Evolutionary conservation across 1,140 invertebrate genomes (phyloP), one percentile per base, ranked within the genome.

Genomic region (Drosophila sucinea): DNA sequence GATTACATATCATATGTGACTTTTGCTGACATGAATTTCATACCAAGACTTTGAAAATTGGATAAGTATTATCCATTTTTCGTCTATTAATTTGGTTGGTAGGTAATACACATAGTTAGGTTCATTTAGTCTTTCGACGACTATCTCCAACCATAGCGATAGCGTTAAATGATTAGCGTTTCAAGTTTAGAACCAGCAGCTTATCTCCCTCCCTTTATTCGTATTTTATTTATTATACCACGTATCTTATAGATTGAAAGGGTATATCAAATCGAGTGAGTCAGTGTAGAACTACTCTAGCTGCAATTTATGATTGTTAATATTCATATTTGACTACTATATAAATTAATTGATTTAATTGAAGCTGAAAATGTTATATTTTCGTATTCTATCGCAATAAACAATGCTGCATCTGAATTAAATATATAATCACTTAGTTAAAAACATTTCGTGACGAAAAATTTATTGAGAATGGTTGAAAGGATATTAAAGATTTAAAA

Each of bases 111-210:
- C 8, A 25, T 10, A 51, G 44, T 27, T 35, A 5, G 29, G 6
- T 4, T 58, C 4, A 35, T 17, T 4, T 10, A 29, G 4, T 1
- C 56, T 35, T 58, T 32, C 4, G 29, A 60, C 40, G 41, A 33
- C 40, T 17, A 30, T 35, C 32, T 44, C n/a, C 3, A 3, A 64
- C 35, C 38, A 8, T 1, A 51, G 57, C 23, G 61, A 65, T 67
- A 60, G 56, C 38, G 23, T 57, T 55, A 23, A 44, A 57, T 68
- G 73, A 75, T 75, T 75, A 68, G 56, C 56, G 75, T 68, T 47
- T 44, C 57, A 60, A 75, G 57, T 75, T 75, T 75, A 68, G 64
- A 75, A 74, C 23, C 44, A 51, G 44, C 2, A 51, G 44, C 44
- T 51, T 51, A 51, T 51, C 44, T 51, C 25, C 23, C 23, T 51